phyloP scores from a whole-genome alignment of 2,113 vertebrate genomes.

The Dunckerocampus dactyliophorus region DNA sequence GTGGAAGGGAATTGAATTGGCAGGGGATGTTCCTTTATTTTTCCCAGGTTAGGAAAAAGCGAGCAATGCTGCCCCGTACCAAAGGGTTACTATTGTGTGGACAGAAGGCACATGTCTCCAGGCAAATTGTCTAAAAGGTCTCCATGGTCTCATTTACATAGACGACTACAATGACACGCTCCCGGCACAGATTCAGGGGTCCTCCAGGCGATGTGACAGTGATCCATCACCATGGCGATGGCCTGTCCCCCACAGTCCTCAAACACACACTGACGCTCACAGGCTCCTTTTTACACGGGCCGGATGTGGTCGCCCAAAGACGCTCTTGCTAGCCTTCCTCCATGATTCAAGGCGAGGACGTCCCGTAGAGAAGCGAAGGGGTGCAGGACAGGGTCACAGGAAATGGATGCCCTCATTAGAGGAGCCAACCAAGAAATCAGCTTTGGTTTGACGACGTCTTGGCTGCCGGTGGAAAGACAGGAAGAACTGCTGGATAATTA shows the following conservation, averaged over 20 bases:
- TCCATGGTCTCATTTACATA: constrained; percentile 31
- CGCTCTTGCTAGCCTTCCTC: constrained; percentile 19
- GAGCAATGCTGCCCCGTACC: too few species aligned
- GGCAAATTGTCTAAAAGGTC: constrained; percentile 37
- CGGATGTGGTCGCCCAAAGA: background rate
- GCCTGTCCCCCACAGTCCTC: background rate
- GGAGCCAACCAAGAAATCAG: constrained; percentile 11
- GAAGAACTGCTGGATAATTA: background rate
- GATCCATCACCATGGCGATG: constrained; percentile 32
- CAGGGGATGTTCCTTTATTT: too few species aligned
- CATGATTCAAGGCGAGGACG: constrained; percentile 37
- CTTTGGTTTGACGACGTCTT: background rate
- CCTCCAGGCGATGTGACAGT: constrained; percentile 36
- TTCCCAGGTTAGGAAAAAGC: too few species aligned
- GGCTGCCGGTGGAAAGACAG: background rate
- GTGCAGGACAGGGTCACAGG: constrained; percentile 18
- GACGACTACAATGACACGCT: constrained; percentile 26
- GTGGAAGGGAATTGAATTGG: too few species aligned
- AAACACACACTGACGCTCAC: background rate
- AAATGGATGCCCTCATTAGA: constrained; percentile 34
- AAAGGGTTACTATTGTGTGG: background rate
- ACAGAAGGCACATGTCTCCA: constrained; percentile 24
- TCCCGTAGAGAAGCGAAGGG: constrained; percentile 15
- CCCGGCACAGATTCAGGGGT: constrained; percentile 29
- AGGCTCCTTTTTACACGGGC: background rate